phyloP scores from a whole-genome alignment of 2,113 vertebrate species.

The Peromyscus polionotus region DNA sequence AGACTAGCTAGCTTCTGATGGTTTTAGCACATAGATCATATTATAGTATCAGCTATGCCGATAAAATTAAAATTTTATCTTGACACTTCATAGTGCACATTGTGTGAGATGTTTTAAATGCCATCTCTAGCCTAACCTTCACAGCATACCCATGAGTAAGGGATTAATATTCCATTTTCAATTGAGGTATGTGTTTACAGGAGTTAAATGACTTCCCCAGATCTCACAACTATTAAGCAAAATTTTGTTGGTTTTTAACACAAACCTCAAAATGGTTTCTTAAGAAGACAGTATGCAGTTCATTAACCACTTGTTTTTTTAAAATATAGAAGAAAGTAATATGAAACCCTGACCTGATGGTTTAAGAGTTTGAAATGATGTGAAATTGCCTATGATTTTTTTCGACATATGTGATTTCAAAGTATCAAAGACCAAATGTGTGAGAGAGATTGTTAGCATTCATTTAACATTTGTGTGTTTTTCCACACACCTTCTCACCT shows the following conservation, averaged over 20 bases:
- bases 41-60: background rate
- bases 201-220: background rate
- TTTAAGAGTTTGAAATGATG: constrained; percentile 54
- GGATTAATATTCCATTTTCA: background rate
- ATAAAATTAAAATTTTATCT: background rate
- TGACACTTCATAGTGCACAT: background rate
- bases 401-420: constrained; percentile 8
- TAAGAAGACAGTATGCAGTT: background rate
- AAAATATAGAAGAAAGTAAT: constrained; percentile 37
- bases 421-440: background rate
- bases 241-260: background rate
- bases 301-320: background rate
- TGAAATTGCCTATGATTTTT: constrained; percentile 2
- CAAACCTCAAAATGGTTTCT: background rate
- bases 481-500: background rate
- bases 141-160: background rate
- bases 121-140: background rate
- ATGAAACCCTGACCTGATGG: constrained; percentile 18
- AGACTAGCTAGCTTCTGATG: background rate
- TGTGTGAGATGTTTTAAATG: background rate
- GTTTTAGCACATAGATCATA: background rate
- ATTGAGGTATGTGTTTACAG: background rate
- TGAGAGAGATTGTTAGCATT: background rate
- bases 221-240: constrained; percentile 38
- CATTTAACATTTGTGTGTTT: background rate